A percentile compares a stretch with the other conserved stretches of the same genome.
Evolutionary conservation across 2,797 vertebrate species (phyloP).

Genomic region (Arrhamphus sclerolepis): DNA sequence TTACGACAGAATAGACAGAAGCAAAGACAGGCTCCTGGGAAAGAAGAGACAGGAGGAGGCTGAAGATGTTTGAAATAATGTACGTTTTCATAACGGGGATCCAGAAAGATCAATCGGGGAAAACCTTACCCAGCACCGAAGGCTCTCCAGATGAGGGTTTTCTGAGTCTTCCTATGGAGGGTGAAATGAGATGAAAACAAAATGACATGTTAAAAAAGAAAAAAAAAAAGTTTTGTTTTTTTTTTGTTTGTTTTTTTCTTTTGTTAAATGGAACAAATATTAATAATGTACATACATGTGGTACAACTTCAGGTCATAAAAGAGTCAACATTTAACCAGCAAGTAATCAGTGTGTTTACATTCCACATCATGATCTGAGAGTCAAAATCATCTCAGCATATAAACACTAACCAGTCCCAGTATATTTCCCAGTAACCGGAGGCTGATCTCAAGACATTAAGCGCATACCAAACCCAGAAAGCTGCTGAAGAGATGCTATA

Average conservation of each 20-base stretch:
- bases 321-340: conserved; percentile 23
- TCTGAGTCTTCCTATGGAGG: conserved; percentile 63
- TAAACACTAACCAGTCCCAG: conserved; percentile 25
- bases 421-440: conserved; percentile 35
- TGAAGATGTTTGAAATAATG: conserved; percentile 22
- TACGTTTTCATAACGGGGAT: conserved; percentile 9
- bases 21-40: conserved; percentile 84
- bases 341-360: conserved; percentile 50
- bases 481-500: conserved; percentile 43
- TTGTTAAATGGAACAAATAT: not conserved
- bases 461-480: conserved; percentile 30
- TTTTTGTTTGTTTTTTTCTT: too few relatives aligned
- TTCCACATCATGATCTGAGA: conserved; percentile 23
- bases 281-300: not conserved
- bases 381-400: conserved; percentile 9
- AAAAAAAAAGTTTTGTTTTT: too few relatives aligned
- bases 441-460: conserved; percentile 41
- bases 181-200: conserved; percentile 9
- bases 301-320: conserved; percentile 10
- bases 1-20: conserved; percentile 78
- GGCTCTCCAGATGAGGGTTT: conserved; percentile 21
- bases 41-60: conserved; percentile 40
- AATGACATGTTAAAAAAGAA: not conserved
- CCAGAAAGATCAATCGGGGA: not conserved
- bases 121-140: conserved; percentile 78